These are phyloP conservation scores for Daubentonia madagascariensis DNA, from an alignment of 2,113 vertebrate genomes.

Conservation along the genomic window DNA sequence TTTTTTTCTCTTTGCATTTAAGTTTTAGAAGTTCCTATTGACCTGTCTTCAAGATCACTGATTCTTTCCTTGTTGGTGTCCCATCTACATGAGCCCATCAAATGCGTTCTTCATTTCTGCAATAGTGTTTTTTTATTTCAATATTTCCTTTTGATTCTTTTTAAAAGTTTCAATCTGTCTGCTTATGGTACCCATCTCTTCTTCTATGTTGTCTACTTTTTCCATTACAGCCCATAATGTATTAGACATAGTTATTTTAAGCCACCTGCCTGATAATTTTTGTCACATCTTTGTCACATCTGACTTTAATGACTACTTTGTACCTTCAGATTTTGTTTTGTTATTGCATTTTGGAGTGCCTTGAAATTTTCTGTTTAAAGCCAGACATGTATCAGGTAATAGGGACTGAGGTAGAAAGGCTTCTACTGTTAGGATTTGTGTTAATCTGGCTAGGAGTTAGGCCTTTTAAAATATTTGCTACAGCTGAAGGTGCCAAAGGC, in stretches of 20 bases:
- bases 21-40: not conserved
- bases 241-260: not conserved
- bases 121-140: not conserved
- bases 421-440: not conserved
- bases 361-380: not conserved
- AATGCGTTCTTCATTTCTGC: not conserved
- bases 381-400: not conserved
- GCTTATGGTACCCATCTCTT: not conserved
- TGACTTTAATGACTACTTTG: not conserved
- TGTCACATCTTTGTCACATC: not conserved
- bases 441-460: not conserved
- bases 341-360: not conserved
- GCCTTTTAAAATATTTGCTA: not conserved
- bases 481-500: not conserved
- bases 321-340: not conserved
- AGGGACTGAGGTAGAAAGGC: not conserved
- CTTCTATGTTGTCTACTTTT: not conserved
- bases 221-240: not conserved
- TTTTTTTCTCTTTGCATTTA: not conserved
- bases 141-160: not conserved
- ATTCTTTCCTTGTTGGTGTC: not conserved
- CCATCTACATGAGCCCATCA: not conserved
- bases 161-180: not conserved
- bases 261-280: not conserved
- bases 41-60: not conserved